Evolutionary conservation across 2,797 vertebrate species (phyloP), one percentile per base, ranked within the genome.

Genomic region (Aplochiton taeniatus): DNA sequence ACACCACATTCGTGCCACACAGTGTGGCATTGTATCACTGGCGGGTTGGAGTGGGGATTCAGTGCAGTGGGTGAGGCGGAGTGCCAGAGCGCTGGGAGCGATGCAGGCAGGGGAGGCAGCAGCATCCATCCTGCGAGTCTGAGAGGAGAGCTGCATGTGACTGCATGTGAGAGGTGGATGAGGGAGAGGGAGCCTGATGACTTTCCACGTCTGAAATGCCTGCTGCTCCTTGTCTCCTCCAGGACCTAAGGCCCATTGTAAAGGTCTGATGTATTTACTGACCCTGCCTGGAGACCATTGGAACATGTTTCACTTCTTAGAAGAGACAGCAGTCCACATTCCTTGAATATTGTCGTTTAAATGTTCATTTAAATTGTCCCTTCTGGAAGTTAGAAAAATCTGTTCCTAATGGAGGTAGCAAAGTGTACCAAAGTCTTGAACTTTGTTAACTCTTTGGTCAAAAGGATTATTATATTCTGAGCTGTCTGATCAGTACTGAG

Each of bases 71-170:
- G 43, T 61, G 17, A 54, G 14, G 9, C 17, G 9, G 12, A 53
- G 8, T 14, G 58, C 14, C 45, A 31, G 49, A 46, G 17, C 2
- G 55, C 18, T 16, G 45, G 18, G 42, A 54, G n/a, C 31, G 6
- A 31, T 6, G 6, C 3, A 6, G 31, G 6, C 31, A 31, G 31
- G 6, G 31, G 31, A 31, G 31, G 31, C 31, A 31, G 31, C 31
- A 31, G 31, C 31, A 31, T 11, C 46, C 46, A 42, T 63, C 60
- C 43, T 46, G 14, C 63, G 51, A 4, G 46, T 67, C 62, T 64
- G 66, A 31, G 31, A 31, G 31, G 31, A 31, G 66, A 54, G 62
- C 58, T 75, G 75, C 83, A 87, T 86, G 80, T 89, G 85, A 85
- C 81, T 82, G 68, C 66, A 76, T 66, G 76, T 70, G 76, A 45